Evolutionary conservation across 2,797 vertebrate genomes (phyloP).

Genomic region (Huso huso): DNA sequence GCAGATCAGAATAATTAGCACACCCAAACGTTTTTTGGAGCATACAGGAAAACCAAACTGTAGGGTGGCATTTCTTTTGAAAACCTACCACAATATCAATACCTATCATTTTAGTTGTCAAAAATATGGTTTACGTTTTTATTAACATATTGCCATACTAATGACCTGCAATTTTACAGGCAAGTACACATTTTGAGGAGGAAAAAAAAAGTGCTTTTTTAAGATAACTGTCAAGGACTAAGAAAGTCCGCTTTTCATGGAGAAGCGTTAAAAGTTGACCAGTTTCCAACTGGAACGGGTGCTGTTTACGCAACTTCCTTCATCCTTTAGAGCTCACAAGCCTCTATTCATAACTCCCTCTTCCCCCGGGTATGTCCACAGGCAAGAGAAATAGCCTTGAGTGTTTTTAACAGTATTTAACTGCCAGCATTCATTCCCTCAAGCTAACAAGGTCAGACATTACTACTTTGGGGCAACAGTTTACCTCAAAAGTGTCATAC

Average conservation of each 20-base stretch:
- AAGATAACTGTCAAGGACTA: not conserved
- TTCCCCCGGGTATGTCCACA: not conserved
- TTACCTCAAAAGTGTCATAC: too few relatives aligned
- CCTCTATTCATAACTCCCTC: not conserved
- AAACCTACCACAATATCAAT: too few relatives aligned
- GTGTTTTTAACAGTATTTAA: not conserved
- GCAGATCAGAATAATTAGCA: too few relatives aligned
- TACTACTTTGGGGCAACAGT: not conserved
- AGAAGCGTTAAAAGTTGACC: not conserved
- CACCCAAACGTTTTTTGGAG: too few relatives aligned
- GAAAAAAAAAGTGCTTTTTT: too few relatives aligned
- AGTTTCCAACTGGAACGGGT: not conserved
- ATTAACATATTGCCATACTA: too few relatives aligned
- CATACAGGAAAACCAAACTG: too few relatives aligned
- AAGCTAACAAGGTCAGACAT: not conserved
- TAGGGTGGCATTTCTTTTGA: too few relatives aligned
- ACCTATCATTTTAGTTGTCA: too few relatives aligned
- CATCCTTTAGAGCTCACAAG: not conserved
- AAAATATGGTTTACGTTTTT: too few relatives aligned
- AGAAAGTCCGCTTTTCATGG: not conserved
- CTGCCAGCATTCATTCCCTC: not conserved
- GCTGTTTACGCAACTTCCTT: not conserved
- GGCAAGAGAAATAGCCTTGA: not conserved
- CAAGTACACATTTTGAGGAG: too few relatives aligned
- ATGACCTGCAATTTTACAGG: too few relatives aligned